These are phyloP conservation scores for Plotosus lineatus DNA, from an alignment of 2,113 vertebrate genomes.

Conservation along the genomic window DNA sequence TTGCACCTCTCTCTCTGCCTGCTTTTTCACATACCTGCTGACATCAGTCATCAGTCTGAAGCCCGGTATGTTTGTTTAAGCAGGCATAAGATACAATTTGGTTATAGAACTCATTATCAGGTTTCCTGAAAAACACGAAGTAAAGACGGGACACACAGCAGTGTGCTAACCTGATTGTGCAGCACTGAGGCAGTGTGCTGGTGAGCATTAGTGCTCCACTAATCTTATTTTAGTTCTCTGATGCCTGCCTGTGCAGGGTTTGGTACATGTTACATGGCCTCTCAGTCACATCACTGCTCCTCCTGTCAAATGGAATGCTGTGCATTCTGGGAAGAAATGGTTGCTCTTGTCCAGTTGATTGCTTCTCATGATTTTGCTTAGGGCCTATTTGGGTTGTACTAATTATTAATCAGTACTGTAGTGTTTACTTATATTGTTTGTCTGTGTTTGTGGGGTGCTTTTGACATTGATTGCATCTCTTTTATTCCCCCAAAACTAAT, in stretches of 20 bases:
- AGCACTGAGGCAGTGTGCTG: slow-evolving; percentile 21
- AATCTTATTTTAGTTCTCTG: slow-evolving; percentile 34
- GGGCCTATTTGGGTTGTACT: slow-evolving; percentile 8
- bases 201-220: slow-evolving; percentile 30
- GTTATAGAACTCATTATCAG: slow-evolving; percentile 27
- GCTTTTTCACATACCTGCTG: slow-evolving; percentile 1
- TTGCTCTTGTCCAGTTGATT: slow-evolving; percentile 21
- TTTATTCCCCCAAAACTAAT: slow-evolving; percentile 67
- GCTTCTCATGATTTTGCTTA: slow-evolving; percentile 34
- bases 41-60: background rate
- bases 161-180: slow-evolving; percentile 19
- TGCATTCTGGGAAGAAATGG: slow-evolving; percentile 36
- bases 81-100: slow-evolving; percentile 13
- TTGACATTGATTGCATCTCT: slow-evolving; percentile 33
- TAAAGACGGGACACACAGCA: background rate
- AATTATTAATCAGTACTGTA: slow-evolving; percentile 37
- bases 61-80: slow-evolving; percentile 29
- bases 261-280: slow-evolving; percentile 1
- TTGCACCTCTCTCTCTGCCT: slow-evolving; percentile 22
- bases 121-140: slow-evolving; percentile 30
- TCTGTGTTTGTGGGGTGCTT: slow-evolving; percentile 24
- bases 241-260: slow-evolving; percentile 17
- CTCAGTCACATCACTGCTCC: slow-evolving; percentile 31
- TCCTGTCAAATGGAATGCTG: slow-evolving; percentile 11
- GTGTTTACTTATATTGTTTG: slow-evolving; percentile 35